Base-by-base conservation (phyloP, 2,113 vertebrate genomes). In the Amblyornis subalaris region DNA sequence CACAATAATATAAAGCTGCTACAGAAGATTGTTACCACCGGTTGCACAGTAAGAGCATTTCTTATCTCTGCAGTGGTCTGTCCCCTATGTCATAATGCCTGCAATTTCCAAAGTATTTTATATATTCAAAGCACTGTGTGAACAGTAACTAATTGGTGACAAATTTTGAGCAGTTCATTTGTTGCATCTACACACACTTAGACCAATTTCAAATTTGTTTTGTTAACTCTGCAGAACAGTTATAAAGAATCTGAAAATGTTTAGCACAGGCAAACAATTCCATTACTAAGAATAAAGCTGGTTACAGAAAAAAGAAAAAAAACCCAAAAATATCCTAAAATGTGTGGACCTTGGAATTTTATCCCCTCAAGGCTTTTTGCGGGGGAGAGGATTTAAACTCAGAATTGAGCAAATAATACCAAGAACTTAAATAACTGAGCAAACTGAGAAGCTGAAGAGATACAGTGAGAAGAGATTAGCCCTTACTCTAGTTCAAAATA, bases 321-420 rank as follows among this genome's bases (percentile, higher is more conserved):
- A 28, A 14, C 15, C 9, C 25, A 35, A 26, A 50, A 79, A 20
- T 25, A 4, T 6, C 4, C 6, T 12, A 12, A 36, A 76, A 55
- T 55, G 50, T 19, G 4, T 44, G 79, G 14, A n/a, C 6, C 8
- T 88, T 42, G 14, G 11, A 28, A 9, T 54, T 78, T 92, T 64
- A 5, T 3, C 7, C 5, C 5, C 8, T 74, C 10, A 24, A 51
- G 38, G 2, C 1, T 51, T 55, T 44, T 38, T 23, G 7, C 10
- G 20, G 3, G 2, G 5, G 5, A 12, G 2, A 3, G 35, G 29
- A 48, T 53, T 65, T 85, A 21, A 66, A 31, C 16, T 74, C 42
- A 85, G 10, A 70, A 55, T 45, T 83, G 23, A 75, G 8, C 26
- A 58, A 36, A 28, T 79, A 54, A 42, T 75, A 60, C 16, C 11